Conservation (phyloP, 1,140 invertebrate genomes). For the Drosophila truncata region DNA sequence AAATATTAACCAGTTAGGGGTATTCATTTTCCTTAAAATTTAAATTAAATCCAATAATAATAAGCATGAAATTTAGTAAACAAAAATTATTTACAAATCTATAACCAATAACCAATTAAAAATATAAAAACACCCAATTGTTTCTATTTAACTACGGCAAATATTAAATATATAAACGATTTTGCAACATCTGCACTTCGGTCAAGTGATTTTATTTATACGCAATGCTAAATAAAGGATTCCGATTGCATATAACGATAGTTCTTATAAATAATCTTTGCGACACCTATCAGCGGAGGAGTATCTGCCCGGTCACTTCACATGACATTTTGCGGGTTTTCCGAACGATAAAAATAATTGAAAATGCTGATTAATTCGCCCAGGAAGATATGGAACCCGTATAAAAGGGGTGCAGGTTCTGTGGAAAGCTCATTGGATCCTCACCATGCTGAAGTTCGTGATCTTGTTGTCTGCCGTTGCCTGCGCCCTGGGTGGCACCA, state of each 20-base stretch:
- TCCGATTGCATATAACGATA: not conserved
- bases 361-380: slow-evolving; percentile 13
- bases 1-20: no score
- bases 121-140: no score
- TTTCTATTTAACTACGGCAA: no score
- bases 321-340: not conserved
- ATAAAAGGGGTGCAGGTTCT: slow-evolving; percentile 29
- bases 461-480: slow-evolving; percentile 70
- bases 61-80: no score
- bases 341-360: slow-evolving; percentile 6
- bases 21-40: no score
- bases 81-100: no score
- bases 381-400: slow-evolving; percentile 8
- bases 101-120: no score
- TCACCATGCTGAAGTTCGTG: slow-evolving; percentile 76
- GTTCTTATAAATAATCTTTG: slow-evolving; percentile 5
- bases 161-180: not conserved
- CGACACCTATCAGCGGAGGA: not conserved
- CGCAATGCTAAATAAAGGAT: not conserved
- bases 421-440: slow-evolving; percentile 37
- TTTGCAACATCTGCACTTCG: not conserved
- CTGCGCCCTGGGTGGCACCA: slow-evolving; percentile 68
- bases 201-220: not conserved
- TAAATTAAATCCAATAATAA: no score
- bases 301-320: not conserved